A percentile compares a stretch with the other conserved stretches of the same genome.
These are phyloP conservation scores for Oreochromis niloticus DNA, from an alignment of 2,113 vertebrate genomes.

Conservation along the genomic window DNA sequence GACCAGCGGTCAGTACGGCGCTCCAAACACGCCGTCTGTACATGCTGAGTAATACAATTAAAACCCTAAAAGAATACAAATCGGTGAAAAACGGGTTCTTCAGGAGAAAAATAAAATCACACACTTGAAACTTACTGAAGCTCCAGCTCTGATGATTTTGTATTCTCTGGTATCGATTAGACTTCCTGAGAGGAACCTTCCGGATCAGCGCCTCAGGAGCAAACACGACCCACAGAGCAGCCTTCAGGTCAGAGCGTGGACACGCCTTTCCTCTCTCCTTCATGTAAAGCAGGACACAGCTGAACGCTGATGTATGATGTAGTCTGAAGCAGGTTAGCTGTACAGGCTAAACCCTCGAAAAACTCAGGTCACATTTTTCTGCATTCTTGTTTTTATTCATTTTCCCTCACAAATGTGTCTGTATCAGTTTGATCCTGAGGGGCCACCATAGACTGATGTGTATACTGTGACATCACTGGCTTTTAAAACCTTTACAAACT, in stretches of 20 bases:
- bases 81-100: accelerated
- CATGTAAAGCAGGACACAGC: background rate
- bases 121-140: background rate
- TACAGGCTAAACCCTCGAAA: background rate
- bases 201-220: slow-evolving; percentile 62
- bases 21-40: background rate
- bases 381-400: background rate
- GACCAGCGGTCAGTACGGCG: background rate
- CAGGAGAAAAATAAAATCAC: accelerated
- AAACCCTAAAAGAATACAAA: background rate
- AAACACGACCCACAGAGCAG: slow-evolving; percentile 54
- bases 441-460: background rate
- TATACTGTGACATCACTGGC: background rate
- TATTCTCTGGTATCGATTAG: slow-evolving; percentile 21
- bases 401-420: background rate
- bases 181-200: slow-evolving; percentile 69
- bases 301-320: background rate
- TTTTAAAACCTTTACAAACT: too few relatives aligned
- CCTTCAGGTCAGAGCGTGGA: slow-evolving; percentile 69
- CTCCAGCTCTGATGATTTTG: background rate
- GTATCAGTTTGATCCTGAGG: background rate
- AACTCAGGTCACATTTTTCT: background rate
- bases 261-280: background rate
- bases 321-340: background rate
- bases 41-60: background rate